These are phyloP conservation scores for Drosophila leonis DNA, from an alignment of 2,888 invertebrate genomes.

Conservation along the genomic window DNA sequence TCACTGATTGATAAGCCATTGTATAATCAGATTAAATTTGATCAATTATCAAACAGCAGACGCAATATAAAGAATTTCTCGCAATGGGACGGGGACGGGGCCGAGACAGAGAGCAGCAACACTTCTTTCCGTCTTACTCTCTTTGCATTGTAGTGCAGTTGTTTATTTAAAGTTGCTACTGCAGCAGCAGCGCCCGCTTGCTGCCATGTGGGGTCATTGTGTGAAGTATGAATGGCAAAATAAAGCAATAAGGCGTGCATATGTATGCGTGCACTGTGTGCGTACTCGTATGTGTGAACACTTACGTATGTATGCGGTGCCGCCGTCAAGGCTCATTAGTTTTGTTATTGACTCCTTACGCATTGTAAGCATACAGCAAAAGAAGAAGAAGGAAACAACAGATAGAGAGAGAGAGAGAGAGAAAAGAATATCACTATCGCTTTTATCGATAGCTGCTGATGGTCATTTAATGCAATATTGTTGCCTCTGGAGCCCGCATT, in stretches of 20 bases:
- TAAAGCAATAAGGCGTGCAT: conserved; percentile 69
- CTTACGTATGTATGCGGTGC: conserved; percentile 17
- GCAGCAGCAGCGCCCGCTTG: conserved; percentile 43
- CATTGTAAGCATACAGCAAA: conserved; percentile 31
- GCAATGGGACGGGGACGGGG: conserved; percentile 28
- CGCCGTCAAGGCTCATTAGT: conserved; percentile 79
- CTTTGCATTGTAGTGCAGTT: conserved; percentile 49
- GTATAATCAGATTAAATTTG: conserved; percentile 35
- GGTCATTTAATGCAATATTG: conserved; percentile 63
- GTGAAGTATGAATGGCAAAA: conserved; percentile 76
- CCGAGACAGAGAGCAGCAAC: not conserved
- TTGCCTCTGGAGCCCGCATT: conserved; percentile 65
- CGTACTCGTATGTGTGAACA: conserved; percentile 3
- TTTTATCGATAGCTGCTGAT: conserved; percentile 74
- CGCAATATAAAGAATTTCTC: conserved; percentile 22
- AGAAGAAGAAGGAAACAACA: conserved; percentile 20
- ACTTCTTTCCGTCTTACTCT: not conserved
- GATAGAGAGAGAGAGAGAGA: not conserved
- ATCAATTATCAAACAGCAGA: conserved; percentile 30
- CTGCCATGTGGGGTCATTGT: conserved; percentile 79
- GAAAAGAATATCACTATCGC: conserved; percentile 66
- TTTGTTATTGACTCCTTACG: conserved; percentile 77
- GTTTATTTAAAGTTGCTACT: conserved; percentile 60
- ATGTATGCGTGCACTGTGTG: not conserved
- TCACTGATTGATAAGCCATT: conserved; percentile 34